Evolutionary conservation across 2,113 vertebrate species (phyloP), one percentile per base, ranked within the genome.

Genomic region (Corydoras sp.): DNA sequence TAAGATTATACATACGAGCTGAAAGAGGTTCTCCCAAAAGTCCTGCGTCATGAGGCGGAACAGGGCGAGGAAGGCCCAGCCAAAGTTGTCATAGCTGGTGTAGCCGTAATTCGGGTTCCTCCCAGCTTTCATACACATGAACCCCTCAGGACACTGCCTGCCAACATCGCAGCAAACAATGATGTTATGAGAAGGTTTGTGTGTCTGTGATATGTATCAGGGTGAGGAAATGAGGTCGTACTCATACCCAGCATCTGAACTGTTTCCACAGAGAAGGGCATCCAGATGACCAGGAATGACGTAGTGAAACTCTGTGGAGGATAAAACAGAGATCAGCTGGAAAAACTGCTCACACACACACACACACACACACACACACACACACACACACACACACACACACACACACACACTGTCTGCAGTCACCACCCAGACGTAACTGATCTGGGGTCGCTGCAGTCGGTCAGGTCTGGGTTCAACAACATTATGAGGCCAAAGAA

Each of bases 1-100:
- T 14, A 43, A 65, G 18, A 14, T 48, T 62, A 54, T 65, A 76
- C 74, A 68, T 86, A 98, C 96, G 93, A 98, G 85, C 15, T 95
- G 93, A 81, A 97, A 97, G 58, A 98, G 92, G 80, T 98, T 95
- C 82, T 98, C 96, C 96, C 96, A 98, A 64, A 80, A 98, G 85
- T 98, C 96, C 83, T 96, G 95, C 0, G 96, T 98, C 94, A 98
- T 98, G 63, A 98, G 92, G 73, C 96, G 91, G 83, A 98, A 95
- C 48, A 96, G 91, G 32, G 95, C 74, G 62, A 98, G 91, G 81
- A 95, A 98, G 7, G 95, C 94, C 94, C 95, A 98, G 68, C 89
- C 91, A 70, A 98, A 98, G 9, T 84, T 88, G 82, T 98, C 96
- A 0, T 93, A 98, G 82, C 90, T 97, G 68, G 96, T 98, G 85